Evolutionary conservation across 1,140 invertebrate species (phyloP), one percentile per base, ranked within the genome.

Genomic region (Galendromus occidentalis): DNA sequence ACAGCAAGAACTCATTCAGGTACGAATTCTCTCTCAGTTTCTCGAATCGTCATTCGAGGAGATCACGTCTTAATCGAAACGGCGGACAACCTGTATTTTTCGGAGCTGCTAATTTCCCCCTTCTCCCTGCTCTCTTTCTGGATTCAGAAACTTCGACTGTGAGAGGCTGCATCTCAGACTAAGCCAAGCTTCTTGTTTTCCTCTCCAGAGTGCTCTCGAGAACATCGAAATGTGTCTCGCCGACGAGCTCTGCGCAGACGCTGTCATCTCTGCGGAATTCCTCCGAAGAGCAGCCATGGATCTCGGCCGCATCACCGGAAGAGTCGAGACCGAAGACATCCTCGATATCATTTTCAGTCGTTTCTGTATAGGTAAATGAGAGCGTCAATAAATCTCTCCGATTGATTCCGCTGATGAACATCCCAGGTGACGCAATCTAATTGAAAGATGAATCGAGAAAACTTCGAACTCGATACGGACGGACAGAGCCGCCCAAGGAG

Each of bases 291-390:
- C 84, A 1, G 74, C 85, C 45, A 75, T 79, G 70, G 80, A 83
- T 73, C 73, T 90, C 44, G 86, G 85, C 28, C 82, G 82, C 73
- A 83, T 91, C 66, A 86, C 86, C 29, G 87, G 88, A 1, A 78
- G 82, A 71, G 80, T 88, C 65, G 82, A 80, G 47, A 82, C 83
- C 6, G 85, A 89, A 74, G 80, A 90, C 69, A 81, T 91, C 71
- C 76, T 91, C 42, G 85, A 90, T 80, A 80, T 87, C 44, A 84
- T 91, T 69, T 91, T 91, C 73, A 82, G 79, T 76, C 82, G 86
- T 67, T 91, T 88, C 81, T 91, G 88, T 79, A 87, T 91, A 75
- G 88, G 88, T 67, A 91, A 91, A 82, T 91, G 81, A 82, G 68
- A 33, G 51, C 33, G 4, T 39, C 9, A 9, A 39, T 6, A 6